Base-by-base conservation (phyloP, 2,113 vertebrate genomes). In the Seriola rivoliana region DNA sequence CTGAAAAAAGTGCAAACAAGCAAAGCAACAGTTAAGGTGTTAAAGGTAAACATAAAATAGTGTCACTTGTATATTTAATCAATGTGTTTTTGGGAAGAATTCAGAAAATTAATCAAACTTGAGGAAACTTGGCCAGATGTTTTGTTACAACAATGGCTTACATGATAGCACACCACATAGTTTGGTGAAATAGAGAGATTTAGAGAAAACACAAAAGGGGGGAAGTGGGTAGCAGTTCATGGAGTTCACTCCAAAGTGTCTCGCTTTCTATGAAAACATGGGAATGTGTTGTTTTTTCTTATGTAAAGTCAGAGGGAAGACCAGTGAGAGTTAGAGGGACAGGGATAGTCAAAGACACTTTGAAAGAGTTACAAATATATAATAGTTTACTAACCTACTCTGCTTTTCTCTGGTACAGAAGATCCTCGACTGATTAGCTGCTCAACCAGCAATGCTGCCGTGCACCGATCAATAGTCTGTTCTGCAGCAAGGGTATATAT, bases 191-290 rank as follows among this genome's bases (percentile, higher is more conserved):
- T 55, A 64, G 38, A 75, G 8, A 40, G 7, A 74, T 71, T 70
- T 21, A 62, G 72, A 38, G 44, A 42, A 80, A 75, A 72, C 34
- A 84, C 13, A n/a, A 78, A 36, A 44, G 42, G 23, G 36, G 23
- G 48, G 50, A 40, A 38, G 67, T 57, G 73, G 32, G 17, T n/a
- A n/a, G 68, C 6, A 63, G 78, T 85, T 84, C 70, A 82, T 68
- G 21, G 74, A 82, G 85, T 85, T 85, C 63, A 74, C 42, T 59
- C 52, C 62, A 52, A 62, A 80, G 58, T 68, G 77, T 88, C 81
- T 85, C 54, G 23, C 40, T 88, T 85, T 80, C 85, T 65, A 44
- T 65, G 75, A 83, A 80, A 89, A 85, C 79, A 78, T 55, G 8
- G 3, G 55, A 29, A 25, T 80, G 75, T 62, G 54, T 32, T 29